Conservation (phyloP, 2,113 vertebrate genomes). For the Cepphus grylle region DNA sequence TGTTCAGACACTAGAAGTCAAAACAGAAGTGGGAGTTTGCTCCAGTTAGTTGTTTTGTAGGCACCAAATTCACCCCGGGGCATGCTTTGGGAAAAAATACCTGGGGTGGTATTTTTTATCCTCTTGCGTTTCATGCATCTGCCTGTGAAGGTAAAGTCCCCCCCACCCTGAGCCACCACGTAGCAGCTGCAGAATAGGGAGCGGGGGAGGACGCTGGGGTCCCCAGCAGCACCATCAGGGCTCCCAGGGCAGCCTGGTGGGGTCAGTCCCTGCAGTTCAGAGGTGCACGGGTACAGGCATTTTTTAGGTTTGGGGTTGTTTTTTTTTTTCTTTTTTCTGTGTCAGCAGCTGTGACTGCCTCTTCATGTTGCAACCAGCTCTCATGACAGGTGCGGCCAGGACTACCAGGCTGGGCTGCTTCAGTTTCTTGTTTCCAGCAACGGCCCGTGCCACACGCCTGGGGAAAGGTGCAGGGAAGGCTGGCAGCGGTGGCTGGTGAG, state of each 20-base stretch:
- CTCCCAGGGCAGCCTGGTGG: not conserved
- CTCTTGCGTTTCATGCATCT: not conserved
- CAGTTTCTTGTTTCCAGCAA: not conserved
- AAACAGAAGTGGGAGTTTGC: not conserved
- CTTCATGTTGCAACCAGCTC: not conserved
- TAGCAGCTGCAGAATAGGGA: not conserved
- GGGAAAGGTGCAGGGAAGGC: not conserved
- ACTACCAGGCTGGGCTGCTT: not conserved
- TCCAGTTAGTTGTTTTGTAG: not conserved
- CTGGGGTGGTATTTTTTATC: not conserved
- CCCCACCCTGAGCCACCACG: not conserved
- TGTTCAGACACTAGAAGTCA: not conserved
- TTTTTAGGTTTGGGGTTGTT: not conserved
- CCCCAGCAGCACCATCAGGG: not conserved
- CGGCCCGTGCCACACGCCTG: not conserved
- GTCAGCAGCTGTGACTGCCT: not conserved
- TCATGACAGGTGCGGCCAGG: not conserved
- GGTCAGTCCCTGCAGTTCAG: not conserved
- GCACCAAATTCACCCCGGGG: not conserved
- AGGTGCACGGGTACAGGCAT: rapidly evolving
- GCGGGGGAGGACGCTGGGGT: not conserved
- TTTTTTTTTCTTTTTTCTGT: not conserved
- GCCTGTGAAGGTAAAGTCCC: not conserved
- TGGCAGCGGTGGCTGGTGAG: not conserved
- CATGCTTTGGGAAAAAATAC: not conserved